Evolutionary conservation across 2,113 vertebrate genomes (phyloP).

Genomic region (Tychaedon coryphoeus): DNA sequence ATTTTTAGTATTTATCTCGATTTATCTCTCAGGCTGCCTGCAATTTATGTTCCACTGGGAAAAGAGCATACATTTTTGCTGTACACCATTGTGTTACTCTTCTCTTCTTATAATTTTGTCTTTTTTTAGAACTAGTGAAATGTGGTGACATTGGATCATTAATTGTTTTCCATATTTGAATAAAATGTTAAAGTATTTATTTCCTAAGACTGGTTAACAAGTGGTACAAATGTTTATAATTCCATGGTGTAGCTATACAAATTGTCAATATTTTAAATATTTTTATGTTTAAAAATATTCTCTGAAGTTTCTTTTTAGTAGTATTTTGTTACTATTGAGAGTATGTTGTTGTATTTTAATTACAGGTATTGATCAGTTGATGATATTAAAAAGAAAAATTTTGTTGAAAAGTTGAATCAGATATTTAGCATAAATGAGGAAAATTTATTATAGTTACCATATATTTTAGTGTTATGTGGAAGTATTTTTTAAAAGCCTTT

Average conservation of each 20-base stretch:
- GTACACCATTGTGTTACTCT: neutral
- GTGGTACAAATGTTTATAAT: neutral
- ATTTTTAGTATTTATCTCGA: neutral
- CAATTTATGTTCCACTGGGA: neutral
- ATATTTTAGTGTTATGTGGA: neutral
- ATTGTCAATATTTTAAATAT: neutral
- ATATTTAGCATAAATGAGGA: neutral
- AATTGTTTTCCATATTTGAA: neutral
- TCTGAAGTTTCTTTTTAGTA: neutral
- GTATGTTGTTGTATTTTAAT: neutral
- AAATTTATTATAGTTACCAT: neutral
- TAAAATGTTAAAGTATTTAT: neutral
- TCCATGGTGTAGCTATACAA: neutral
- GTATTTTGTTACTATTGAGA: neutral
- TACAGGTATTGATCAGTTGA: neutral
- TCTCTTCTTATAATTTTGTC: neutral
- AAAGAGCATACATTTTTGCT: neutral
- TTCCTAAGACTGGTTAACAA: neutral
- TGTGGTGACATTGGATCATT: neutral
- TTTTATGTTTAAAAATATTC: neutral
- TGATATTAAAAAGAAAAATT: neutral
- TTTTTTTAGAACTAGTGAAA: neutral
- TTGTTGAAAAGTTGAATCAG: neutral
- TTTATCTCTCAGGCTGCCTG: neutral
- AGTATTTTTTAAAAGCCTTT: neutral